Evolutionary conservation across 64 coral and sea anemone species (phyloP), one percentile per base, ranked within the genome.

Genomic region (Hydrozoanthus tunicans): DNA sequence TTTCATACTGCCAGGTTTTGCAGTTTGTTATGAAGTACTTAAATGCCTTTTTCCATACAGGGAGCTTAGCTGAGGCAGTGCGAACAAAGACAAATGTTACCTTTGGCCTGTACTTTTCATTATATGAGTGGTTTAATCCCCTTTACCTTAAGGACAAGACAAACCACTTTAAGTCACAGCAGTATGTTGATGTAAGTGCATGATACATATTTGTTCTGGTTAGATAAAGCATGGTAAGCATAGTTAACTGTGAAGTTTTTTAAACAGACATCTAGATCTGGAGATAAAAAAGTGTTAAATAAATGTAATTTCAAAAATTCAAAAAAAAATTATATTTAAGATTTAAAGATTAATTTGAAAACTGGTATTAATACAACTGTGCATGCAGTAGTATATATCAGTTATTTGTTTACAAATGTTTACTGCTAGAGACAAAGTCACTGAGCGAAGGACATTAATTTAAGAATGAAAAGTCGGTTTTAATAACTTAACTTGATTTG

Each of bases 111-210:
- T 98, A 98, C 73, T 91, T 94, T 79, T 98, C 96, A 5, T 64
- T 98, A 23, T 94, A 92, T 91, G 96, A 94, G 79, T 98, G 96
- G 96, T 98, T 98, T 82, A 62, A 94, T 81, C 96, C 96, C 20
- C 75, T 98, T 4, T 94, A 90, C 61, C 66, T 98, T 12, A 64
- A 94, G 13, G 96, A 98, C 62, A 85, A 93, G 61, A 62, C 51
- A 78, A 90, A 86, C 74, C 62, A 79, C 20, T 98, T 91, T 15
- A 86, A 80, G 7, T 93, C 93, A 43, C 78, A 84, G 27, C 51
- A 70, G 56, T 95, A 90, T 82, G 91, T 92, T 9, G 74, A 95
- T 80, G 94, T 95, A 6, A 84, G 77, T 77, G 65, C 65, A 27
- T 65, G 53, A 9, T 32, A 27, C 9, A 71, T 4, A 25, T 9